phyloP scores from a whole-genome alignment of 2,888 invertebrate genomes.

The Epiblema foenella region DNA sequence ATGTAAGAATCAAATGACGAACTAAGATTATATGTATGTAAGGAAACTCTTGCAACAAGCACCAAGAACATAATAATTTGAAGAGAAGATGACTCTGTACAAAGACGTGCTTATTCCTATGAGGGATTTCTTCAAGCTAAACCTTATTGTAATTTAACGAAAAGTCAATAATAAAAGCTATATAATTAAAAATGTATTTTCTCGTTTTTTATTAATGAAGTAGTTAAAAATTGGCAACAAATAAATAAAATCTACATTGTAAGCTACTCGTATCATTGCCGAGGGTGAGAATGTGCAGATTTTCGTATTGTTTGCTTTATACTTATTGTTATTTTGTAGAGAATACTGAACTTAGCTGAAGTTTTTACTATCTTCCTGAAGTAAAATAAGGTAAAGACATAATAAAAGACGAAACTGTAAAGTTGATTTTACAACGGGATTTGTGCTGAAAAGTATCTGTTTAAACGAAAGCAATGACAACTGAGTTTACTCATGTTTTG shows the following conservation, averaged over 20 bases:
- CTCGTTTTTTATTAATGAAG: background rate
- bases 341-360: conserved; percentile 4
- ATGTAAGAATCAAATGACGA: too few species aligned
- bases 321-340: background rate
- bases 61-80: too few species aligned
- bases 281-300: conserved; percentile 12
- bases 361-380: conserved; percentile 13
- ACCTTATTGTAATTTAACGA: background rate
- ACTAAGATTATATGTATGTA: too few species aligned
- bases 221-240: background rate
- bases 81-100: too few species aligned
- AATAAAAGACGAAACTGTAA: background rate
- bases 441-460: background rate
- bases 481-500: background rate
- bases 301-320: conserved; percentile 4
- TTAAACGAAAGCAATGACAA: background rate
- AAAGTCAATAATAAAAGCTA: background rate
- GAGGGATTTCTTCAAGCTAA: too few species aligned
- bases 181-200: background rate
- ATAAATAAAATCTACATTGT: conserved; percentile 4
- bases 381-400: conserved; percentile 5
- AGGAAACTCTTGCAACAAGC: too few species aligned
- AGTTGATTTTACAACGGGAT: background rate
- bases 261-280: background rate
- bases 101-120: too few species aligned